These are phyloP conservation scores for Hypotaenidia philippensis DNA, from an alignment of 2,797 vertebrate species.

Conservation along the genomic window DNA sequence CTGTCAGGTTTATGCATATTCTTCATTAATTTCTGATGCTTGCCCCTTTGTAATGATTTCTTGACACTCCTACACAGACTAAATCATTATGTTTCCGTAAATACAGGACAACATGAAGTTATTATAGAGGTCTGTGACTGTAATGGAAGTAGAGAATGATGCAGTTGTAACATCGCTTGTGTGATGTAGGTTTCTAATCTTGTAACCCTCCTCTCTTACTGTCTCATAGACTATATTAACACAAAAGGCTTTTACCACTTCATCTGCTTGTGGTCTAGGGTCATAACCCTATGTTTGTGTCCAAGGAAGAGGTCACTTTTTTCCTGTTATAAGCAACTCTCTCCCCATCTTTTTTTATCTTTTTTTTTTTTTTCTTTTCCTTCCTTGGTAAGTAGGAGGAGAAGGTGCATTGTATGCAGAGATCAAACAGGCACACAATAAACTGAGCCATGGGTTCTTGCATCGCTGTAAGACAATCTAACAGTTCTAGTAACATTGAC, in stretches of 20 bases:
- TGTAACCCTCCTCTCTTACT: neutral
- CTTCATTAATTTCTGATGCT: conserved; percentile 37
- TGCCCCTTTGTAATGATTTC: conserved; percentile 18
- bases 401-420: neutral
- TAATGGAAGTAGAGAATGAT: neutral
- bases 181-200: conserved; percentile 10
- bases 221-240: neutral
- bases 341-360: neutral
- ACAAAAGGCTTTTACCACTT: neutral
- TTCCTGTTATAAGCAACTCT: neutral
- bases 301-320: neutral
- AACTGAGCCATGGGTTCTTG: neutral
- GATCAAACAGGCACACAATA: neutral
- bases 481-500: neutral
- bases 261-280: neutral
- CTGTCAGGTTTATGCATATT: conserved; percentile 6
- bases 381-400: neutral
- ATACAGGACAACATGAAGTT: neutral
- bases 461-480: neutral
- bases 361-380: neutral
- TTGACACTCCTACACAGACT: neutral
- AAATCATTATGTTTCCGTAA: neutral
- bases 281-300: neutral
- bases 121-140: neutral
- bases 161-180: neutral